Evolutionary conservation across 2,888 invertebrate genomes (phyloP), one percentile per base, ranked within the genome.

Genomic region (Phyllotreta cruciferae): DNA sequence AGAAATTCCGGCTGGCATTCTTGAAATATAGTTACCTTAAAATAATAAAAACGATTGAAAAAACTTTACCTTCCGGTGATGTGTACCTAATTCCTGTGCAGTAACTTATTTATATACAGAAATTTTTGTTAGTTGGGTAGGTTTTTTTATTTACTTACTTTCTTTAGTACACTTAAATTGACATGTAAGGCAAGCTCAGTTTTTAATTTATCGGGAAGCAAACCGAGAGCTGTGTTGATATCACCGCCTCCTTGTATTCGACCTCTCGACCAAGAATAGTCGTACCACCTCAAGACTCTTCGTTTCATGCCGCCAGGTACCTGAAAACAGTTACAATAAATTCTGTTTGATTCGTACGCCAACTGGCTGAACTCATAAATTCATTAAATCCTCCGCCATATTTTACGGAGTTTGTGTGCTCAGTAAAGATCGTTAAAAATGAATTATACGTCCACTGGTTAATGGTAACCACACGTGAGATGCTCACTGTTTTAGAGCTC

Each of bases 1-100:
- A 98, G 88, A 81, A 98, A 98, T 82, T 97, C 97, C 0, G 97
- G 97, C 80, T 97, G 96, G 81, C 97, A 98, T 82, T 97, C 96
- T 88, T 97, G 94, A 82, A 96, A 91, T 78, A 95, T 95, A 66
- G 96, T 96, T 71, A 97, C 97, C 93, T 94, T 24, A 24, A 24
- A 24, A 24, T 24, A n/a, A 3, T 0, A 0, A 35, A 50, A 4
- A 8, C 24, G 10, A 34, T n/a, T 49, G 35, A 11, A 35, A 35
- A 10, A n/a, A 50, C 10, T n/a, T 8, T 50, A 36, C n/a, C 7
- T 50, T 36, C 0, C n/a, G 6, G 41, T 34, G 8, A 1, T 62
- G 34, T 41, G 24, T 3, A 37, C 14, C n/a, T n/a, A n/a, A n/a
- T n/a, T n/a, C n/a, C n/a, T n/a, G n/a, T n/a, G n/a, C n/a, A n/a